Percentiles rank a stretch among this genome's conserved stretches.
Conservation (phyloP, 2,888 invertebrate genomes). For the Microctonus hyperodae region DNA sequence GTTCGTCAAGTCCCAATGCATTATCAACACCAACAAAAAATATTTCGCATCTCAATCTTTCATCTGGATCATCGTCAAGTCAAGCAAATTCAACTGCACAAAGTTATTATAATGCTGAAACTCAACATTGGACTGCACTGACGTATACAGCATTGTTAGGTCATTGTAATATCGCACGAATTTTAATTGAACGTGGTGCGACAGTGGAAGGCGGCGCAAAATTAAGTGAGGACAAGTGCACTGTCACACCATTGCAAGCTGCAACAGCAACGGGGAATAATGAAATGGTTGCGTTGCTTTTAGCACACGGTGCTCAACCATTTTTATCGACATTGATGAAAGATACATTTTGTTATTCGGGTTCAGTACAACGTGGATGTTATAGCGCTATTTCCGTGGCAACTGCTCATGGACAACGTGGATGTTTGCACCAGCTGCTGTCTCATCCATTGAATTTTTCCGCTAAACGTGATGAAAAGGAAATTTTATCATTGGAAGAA, state of each 20-base stretch:
- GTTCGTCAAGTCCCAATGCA: constrained; percentile 43
- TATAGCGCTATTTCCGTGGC: constrained; percentile 90
- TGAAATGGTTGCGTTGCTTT: constrained; percentile 80
- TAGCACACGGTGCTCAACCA: constrained; percentile 87
- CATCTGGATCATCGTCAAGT: constrained; percentile 30
- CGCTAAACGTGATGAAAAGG: constrained; percentile 66
- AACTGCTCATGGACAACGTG: constrained; percentile 85
- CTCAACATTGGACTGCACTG: constrained; percentile 86
- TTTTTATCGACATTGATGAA: constrained; percentile 85
- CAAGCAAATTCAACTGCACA: constrained; percentile 34
- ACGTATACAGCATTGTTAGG: constrained; percentile 80
- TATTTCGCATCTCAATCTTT: constrained; percentile 18
- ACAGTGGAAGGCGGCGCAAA: constrained; percentile 87
- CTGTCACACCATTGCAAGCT: constrained; percentile 87
- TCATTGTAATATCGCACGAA: constrained; percentile 65
- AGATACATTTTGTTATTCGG: constrained; percentile 85
- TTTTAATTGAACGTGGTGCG: constrained; percentile 81
- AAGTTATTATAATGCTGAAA: constrained; percentile 66
- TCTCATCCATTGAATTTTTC: constrained; percentile 74
- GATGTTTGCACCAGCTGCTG: constrained; percentile 79
- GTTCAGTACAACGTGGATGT: constrained; percentile 85
- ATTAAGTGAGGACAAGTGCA: constrained; percentile 83
- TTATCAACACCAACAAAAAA: constrained; percentile 54
- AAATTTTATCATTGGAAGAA: constrained; percentile 86
- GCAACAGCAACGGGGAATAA: constrained; percentile 83